Percentiles rank a stretch among this genome's conserved stretches.
These are phyloP conservation scores for Eretmocerus hayati DNA, from an alignment of 2,888 invertebrate genomes.

Conservation along the genomic window DNA sequence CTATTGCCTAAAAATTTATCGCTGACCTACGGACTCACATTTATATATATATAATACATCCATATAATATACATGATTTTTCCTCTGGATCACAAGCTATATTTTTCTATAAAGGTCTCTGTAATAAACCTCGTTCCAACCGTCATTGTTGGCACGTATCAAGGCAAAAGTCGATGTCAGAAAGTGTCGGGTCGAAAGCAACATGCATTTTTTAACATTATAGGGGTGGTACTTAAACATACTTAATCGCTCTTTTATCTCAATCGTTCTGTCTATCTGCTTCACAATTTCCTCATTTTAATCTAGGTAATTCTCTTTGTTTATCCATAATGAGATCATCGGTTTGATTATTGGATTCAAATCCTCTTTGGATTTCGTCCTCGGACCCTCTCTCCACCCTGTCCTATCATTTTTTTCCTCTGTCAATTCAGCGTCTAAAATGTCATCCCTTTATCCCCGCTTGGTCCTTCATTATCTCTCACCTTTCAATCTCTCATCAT, in stretches of 20 bases:
- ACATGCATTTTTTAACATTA: conserved; percentile 13
- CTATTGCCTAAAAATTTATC: conserved; percentile 19
- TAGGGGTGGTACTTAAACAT: conserved; percentile 7
- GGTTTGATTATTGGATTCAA: conserved; percentile 47
- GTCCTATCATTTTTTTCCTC: background rate
- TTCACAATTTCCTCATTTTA: conserved; percentile 34
- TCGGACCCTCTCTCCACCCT: conserved; percentile 23
- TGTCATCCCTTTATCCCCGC: too few species aligned
- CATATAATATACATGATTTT: conserved; percentile 1
- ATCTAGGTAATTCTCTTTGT: conserved; percentile 44
- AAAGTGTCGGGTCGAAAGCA: conserved; percentile 11
- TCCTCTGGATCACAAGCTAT: conserved; percentile 17
- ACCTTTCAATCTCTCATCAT: background rate
- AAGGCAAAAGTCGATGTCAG: conserved; percentile 15
- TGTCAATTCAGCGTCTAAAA: too few species aligned
- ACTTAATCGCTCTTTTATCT: conserved; percentile 3
- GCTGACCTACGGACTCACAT: conserved; percentile 10
- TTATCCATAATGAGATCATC: conserved; percentile 47
- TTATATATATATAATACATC: conserved; percentile 10
- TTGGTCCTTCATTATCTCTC: background rate
- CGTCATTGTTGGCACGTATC: conserved; percentile 17
- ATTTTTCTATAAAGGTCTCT: conserved; percentile 10
- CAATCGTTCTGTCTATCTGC: conserved; percentile 22
- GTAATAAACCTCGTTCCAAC: conserved; percentile 5
- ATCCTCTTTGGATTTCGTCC: conserved; percentile 47